Evolutionary conservation across 1,140 invertebrate genomes (phyloP).

Genomic region (Hydropsyche tenuis): DNA sequence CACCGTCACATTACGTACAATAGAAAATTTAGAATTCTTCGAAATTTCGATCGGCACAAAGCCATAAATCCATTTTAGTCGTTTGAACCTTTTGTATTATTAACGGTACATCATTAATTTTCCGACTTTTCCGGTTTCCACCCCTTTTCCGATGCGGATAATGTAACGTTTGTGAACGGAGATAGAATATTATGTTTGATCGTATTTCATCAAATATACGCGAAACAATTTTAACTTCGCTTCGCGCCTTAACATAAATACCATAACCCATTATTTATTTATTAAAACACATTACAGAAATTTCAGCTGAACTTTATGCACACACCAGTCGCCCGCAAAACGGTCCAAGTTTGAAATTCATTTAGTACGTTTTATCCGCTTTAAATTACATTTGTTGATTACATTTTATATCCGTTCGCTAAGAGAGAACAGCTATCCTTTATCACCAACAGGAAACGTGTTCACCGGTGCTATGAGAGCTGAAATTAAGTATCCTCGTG

Average conservation of each 20-base stretch:
- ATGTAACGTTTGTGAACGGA: neutral
- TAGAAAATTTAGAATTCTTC: neutral
- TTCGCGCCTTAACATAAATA: neutral
- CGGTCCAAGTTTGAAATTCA: too few species aligned
- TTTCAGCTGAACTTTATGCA: too few species aligned
- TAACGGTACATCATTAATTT: slow-evolving; percentile 11
- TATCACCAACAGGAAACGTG: too few species aligned
- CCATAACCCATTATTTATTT: too few species aligned
- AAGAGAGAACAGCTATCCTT: too few species aligned
- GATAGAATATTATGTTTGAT: neutral
- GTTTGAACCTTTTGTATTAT: slow-evolving; percentile 20
- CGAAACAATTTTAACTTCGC: neutral
- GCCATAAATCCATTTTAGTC: slow-evolving; percentile 12
- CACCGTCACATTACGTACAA: neutral
- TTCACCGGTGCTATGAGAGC: neutral
- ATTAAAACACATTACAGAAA: too few species aligned
- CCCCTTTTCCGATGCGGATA: neutral
- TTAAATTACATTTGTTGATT: too few species aligned
- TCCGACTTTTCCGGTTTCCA: neutral
- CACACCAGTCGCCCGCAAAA: too few species aligned
- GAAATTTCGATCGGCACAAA: neutral
- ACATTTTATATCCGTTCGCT: too few species aligned
- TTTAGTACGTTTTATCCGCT: too few species aligned
- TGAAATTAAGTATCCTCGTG: slow-evolving; percentile 18
- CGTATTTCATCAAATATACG: neutral